A percentile compares a stretch with the other conserved stretches of the same genome.
phyloP scores from a whole-genome alignment of 1,140 invertebrate genomes.

The Microplitis demolitor region DNA sequence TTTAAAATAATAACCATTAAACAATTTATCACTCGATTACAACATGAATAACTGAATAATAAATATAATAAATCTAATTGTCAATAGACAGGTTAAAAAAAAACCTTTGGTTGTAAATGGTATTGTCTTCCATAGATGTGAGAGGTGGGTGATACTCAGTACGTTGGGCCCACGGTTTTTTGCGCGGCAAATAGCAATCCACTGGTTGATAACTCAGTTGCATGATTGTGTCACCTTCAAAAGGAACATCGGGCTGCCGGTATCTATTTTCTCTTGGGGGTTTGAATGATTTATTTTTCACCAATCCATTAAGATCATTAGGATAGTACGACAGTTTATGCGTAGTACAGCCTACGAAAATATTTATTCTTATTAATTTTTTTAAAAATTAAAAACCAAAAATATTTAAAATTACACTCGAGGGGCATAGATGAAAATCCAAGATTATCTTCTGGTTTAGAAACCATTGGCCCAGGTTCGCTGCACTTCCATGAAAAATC shows the following conservation, averaged over 20 bases:
- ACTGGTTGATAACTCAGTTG: constrained; percentile 53
- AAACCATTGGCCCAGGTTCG: not conserved
- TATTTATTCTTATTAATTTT: not conserved
- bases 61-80: not conserved
- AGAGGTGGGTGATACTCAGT: constrained; percentile 37
- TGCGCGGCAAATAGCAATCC: constrained; percentile 24
- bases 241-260: constrained; percentile 56
- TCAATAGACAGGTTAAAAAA: not conserved
- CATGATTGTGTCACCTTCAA: constrained; percentile 61
- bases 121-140: constrained; percentile 46
- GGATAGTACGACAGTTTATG: constrained; percentile 51
- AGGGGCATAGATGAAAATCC: constrained; percentile 37
- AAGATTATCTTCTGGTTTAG: constrained; percentile 38
- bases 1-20: not conserved
- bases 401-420: constrained; percentile 40
- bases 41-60: not conserved
- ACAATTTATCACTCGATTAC: not conserved
- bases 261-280: constrained; percentile 47
- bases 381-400: not conserved
- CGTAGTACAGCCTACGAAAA: constrained; percentile 48
- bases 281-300: constrained; percentile 42
- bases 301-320: constrained; percentile 35
- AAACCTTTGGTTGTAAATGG: constrained; percentile 52
- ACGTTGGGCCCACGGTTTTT: constrained; percentile 40
- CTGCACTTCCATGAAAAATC: constrained; percentile 63